Conservation (phyloP, 2,797 vertebrate species). For the Phataginus tetradactyla region DNA sequence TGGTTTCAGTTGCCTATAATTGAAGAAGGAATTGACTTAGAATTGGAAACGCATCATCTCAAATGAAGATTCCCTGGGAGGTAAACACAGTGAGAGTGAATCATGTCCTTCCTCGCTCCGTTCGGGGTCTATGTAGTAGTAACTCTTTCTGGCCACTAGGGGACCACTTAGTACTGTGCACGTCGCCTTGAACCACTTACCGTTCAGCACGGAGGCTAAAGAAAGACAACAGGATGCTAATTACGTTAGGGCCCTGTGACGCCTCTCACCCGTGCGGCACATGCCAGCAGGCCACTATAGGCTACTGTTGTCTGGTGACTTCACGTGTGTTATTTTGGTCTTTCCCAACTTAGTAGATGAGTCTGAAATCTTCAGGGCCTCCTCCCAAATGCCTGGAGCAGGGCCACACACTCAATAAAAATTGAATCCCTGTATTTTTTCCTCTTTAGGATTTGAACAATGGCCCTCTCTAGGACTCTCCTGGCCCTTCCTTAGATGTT, state of each 20-base stretch:
- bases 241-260: not conserved
- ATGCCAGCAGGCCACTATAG: not conserved
- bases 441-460: not conserved
- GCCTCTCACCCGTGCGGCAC: not conserved
- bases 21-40: not conserved
- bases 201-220: not conserved
- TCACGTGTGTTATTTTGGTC: not conserved
- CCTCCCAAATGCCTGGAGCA: not conserved
- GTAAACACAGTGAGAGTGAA: not conserved
- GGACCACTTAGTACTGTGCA: constrained; percentile 51
- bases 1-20: not conserved
- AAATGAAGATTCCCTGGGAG: not conserved
- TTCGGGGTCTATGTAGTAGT: not conserved
- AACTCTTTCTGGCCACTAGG: constrained; percentile 65
- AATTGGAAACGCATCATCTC: not conserved
- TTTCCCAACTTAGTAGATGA: not conserved
- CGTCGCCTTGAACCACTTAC: not conserved
- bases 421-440: not conserved
- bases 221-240: not conserved
- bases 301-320: not conserved
- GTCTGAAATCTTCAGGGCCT: not conserved
- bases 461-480: not conserved
- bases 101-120: not conserved
- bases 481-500: not conserved
- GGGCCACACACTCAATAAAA: not conserved